Evolutionary conservation across 2,888 invertebrate genomes (phyloP).

Genomic region (Ophion costatus): DNA sequence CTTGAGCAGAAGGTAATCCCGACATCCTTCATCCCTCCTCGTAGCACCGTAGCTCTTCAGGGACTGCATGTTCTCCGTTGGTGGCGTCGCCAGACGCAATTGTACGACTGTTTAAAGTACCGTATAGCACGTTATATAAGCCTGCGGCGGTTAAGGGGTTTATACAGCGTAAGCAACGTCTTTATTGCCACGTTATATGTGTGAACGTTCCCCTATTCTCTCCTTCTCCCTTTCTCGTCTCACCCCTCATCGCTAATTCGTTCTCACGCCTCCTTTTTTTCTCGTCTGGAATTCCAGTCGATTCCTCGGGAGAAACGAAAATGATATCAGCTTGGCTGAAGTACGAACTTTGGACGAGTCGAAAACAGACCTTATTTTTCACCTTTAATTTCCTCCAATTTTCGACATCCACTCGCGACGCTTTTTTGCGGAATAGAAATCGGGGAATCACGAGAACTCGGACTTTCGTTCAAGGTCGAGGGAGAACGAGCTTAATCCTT

Average conservation of each 20-base stretch:
- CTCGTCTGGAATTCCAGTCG: neutral
- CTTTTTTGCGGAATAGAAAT: neutral
- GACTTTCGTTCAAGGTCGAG: neutral
- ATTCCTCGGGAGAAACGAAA: neutral
- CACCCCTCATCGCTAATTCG: neutral
- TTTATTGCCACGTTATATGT: neutral
- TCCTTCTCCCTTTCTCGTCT: neutral
- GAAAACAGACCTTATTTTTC: neutral
- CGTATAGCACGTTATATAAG: slow-evolving; percentile 3
- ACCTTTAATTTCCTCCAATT: neutral
- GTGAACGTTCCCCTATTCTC: slow-evolving; percentile 1
- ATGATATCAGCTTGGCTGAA: neutral
- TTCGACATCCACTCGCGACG: neutral
- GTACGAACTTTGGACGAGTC: neutral
- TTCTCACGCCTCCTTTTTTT: neutral
- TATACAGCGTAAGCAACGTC: neutral
- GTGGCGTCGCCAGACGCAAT: slow-evolving; percentile 1
- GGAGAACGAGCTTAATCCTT: neutral
- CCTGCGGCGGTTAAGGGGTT: neutral
- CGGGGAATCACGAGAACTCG: neutral
- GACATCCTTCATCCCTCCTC: neutral
- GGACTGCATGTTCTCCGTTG: neutral
- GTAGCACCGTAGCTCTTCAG: neutral
- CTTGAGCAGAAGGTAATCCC: neutral
- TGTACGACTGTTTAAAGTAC: slow-evolving; percentile 29